Percentiles rank a stretch among this genome's conserved stretches.
These are phyloP conservation scores for Seira musarum DNA, from an alignment of 2,888 invertebrate genomes.

Conservation along the genomic window DNA sequence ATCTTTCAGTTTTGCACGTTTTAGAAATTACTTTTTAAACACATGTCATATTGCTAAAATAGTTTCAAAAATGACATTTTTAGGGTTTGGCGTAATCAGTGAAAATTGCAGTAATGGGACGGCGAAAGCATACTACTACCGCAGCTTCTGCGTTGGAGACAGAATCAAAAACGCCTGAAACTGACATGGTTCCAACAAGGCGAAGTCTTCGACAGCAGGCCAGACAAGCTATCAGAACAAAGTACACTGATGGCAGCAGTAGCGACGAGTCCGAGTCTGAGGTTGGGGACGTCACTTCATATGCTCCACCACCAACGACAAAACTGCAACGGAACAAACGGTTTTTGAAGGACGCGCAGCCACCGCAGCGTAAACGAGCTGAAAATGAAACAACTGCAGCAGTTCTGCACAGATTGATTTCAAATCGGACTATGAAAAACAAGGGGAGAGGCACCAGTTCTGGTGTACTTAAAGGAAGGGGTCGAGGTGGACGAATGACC, in stretches of 20 bases:
- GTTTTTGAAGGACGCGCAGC: conserved; percentile 23
- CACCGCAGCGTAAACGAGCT: background rate
- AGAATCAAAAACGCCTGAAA: no score
- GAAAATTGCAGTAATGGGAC: no score
- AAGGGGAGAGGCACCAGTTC: background rate
- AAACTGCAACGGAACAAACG: conserved; percentile 19
- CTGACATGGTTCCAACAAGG: no score
- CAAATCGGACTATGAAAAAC: conserved; percentile 6
- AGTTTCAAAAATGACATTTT: no score
- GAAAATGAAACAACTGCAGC: conserved; percentile 1
- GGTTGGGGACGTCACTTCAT: background rate
- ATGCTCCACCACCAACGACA: background rate
- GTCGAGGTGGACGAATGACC: background rate
- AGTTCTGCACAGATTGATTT: conserved; percentile 19
- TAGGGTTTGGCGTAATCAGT: no score
- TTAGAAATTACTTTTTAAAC: no score
- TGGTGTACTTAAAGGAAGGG: conserved; percentile 2
- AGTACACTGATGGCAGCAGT: background rate
- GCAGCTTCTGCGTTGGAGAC: no score
- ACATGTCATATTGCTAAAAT: no score
- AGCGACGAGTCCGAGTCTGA: background rate
- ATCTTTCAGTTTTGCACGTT: no score
- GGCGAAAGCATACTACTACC: no score
- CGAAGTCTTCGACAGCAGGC: conserved; percentile 28
- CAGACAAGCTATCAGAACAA: background rate